Evolutionary conservation across 2,797 vertebrate species (phyloP).

Genomic region (Sternotherus odoratus): DNA sequence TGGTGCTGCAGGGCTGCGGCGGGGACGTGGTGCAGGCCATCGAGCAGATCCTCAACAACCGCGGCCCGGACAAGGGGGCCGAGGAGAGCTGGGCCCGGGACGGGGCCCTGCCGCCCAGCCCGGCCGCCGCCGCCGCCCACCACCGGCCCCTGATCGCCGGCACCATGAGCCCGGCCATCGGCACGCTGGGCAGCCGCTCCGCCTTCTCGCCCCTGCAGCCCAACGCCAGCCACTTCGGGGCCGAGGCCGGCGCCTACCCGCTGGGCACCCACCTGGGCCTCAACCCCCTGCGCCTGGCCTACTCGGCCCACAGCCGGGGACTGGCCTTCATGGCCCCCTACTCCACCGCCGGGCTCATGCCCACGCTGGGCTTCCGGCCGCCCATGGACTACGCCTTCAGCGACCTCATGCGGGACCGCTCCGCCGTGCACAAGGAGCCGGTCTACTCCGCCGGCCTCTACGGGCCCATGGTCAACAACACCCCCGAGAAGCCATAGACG

Average conservation of each 20-base stretch:
- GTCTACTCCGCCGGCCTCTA: constrained; percentile 91
- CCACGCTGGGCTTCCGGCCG: constrained; percentile 95
- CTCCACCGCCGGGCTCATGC: constrained; percentile 95
- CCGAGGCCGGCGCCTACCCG: constrained; percentile 90
- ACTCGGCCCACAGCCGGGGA: constrained; percentile 97
- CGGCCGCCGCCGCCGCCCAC: constrained; percentile 81
- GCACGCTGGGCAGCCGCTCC: constrained; percentile 92
- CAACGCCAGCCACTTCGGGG: constrained; percentile 93
- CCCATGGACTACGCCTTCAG: constrained; percentile 99
- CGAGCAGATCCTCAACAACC: constrained; percentile 98
- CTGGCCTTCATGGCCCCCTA: constrained; percentile 99
- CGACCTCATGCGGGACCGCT: constrained; percentile 97
- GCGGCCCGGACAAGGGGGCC: constrained; percentile 84
- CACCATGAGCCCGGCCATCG: constrained; percentile 89
- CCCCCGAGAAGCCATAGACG: constrained; percentile 93
- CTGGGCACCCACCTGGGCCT: constrained; percentile 94
- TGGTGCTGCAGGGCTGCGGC: constrained; percentile 96
- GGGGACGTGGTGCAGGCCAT: constrained; percentile 99
- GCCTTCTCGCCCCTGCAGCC: constrained; percentile 97
- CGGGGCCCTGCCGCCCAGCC: constrained; percentile 76
- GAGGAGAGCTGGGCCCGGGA: constrained; percentile 88
- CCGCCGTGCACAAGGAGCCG: constrained; percentile 95
- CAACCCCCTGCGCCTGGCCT: constrained; percentile 95
- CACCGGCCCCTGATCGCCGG: constrained; percentile 93
- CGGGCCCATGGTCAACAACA: constrained; percentile 95